Evolutionary conservation across 2,888 invertebrate species (phyloP).

Genomic region (Callinectes sapidus): DNA sequence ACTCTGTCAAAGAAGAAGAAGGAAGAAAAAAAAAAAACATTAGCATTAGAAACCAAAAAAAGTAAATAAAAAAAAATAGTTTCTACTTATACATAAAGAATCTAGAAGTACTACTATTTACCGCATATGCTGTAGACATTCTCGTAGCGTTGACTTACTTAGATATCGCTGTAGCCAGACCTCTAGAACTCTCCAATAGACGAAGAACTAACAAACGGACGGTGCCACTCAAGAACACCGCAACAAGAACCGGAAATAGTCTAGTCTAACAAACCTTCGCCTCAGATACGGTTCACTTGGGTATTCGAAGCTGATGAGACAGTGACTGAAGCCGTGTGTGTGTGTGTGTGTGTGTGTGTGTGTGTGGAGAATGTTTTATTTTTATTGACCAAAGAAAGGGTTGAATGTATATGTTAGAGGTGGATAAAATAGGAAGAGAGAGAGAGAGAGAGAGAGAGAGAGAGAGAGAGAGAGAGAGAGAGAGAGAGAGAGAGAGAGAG

Average conservation of each 20-base stretch:
- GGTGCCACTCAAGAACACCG: neutral
- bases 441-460: neutral
- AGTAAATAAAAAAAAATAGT: neutral
- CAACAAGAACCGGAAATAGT: neutral
- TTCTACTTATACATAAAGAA: neutral
- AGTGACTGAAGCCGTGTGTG: neutral
- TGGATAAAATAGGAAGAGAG: neutral
- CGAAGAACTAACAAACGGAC: neutral
- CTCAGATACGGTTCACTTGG: neutral
- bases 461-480: neutral
- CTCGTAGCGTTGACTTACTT: neutral
- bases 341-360: neutral
- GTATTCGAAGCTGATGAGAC: neutral
- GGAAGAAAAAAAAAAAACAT: neutral
- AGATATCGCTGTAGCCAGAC: neutral
- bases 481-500: neutral
- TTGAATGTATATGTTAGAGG: neutral
- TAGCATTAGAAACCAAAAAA: neutral
- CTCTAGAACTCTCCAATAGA: neutral
- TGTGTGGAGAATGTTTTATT: neutral
- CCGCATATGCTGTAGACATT: neutral
- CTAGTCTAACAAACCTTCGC: neutral
- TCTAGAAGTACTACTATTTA: neutral
- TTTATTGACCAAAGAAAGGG: too few species aligned
- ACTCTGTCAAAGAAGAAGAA: conserved; percentile 6